Evolutionary conservation across 2,113 vertebrate species (phyloP), one percentile per base, ranked within the genome.

Genomic region (Ameiurus melas): DNA sequence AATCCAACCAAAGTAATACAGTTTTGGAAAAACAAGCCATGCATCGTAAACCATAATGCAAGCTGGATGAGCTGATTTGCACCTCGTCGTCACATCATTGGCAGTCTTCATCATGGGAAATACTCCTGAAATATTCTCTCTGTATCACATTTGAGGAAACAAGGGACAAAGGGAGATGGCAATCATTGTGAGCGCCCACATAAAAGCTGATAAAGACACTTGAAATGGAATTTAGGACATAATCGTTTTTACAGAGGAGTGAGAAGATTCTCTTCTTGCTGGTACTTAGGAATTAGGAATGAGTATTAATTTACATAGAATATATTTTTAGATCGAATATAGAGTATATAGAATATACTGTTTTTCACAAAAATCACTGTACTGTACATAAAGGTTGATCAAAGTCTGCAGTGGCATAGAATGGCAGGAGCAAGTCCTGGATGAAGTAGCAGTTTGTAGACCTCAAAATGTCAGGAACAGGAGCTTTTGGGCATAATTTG

Each of bases 171-270:
- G 55, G 3, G 78, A 86, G 66, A 80, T 25, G 22, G 62, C 82
- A 82, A 81, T 85, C 20, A 57, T 62, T 0, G 13, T 75, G 68
- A 12, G 47, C 25, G 2, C 57, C 20, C 55, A 57, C 85, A 51
- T 39, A 36, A 60, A 33, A 58, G 66, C 64, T 87, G 25, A 90
- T 80, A 85, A 78, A 85, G 30, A 39, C 78, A 66, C 83, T 83
- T 22, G 43, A 51, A 51, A 27, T 78, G 13, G 73, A 77, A 47
- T 77, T 51, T 39, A 75, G 20, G 39, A 75, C 16, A 13, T 51
- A 78, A 78, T 51, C 51, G 43, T 78, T 27, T 78, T 78, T n/a
- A 78, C 43, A 51, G 51, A 27, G 25, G 2, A 51, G 43, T 51
- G 22, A 12, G 25, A n/a, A 78, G 43, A 53, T 27, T 78, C 43